Evolutionary conservation across 2,797 vertebrate genomes (phyloP), one percentile per base, ranked within the genome.

Genomic region (Anguilla anguilla): DNA sequence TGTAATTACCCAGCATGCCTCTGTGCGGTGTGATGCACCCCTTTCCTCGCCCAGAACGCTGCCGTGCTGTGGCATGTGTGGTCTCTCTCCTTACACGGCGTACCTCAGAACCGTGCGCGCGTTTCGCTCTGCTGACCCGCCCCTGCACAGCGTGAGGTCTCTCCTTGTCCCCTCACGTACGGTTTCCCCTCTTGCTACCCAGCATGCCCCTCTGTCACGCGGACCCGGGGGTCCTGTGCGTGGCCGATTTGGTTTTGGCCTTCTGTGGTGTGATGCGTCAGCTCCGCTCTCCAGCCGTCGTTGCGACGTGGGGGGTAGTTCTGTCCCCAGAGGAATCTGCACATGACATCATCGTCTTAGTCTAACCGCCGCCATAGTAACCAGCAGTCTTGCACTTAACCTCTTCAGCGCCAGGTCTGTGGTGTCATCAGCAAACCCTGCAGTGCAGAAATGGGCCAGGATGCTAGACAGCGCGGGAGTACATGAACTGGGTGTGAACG

Each of bases 301-400:
- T 77, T 9, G 46, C 43, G 1, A 46, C 6, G 35, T 17, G 64
- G 53, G 87, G 87, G 9, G 74, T 86, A n/a, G 86, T 84, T 2
- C 59, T 85, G 55, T 74, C 88, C 89, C 59, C 53, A 67, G 89
- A 83, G 89, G 57, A 86, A 51, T 51, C 79, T 82, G 22, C 25
- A 11, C 46, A 72, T 93, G 89, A 92, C 89, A 88, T 91, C 88
- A 93, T 93, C 81, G 85, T 25, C 79, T 81, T 84, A 86, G 87
- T 55, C 5, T 43, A 43, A 55, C 72, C 51, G 64, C 67, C 22
- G 15, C 49, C 67, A 86, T 61, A 74, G 53, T 84, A 25, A 46
- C 39, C 19, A 17, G 87, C 51, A 35, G 43, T 55, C 5, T 67
- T 86, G 77, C 28, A 31, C 35, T 87, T 86, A 88, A 89, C 89